Base-by-base conservation (phyloP, 2,888 invertebrate species). In the Archips crataeganus region DNA sequence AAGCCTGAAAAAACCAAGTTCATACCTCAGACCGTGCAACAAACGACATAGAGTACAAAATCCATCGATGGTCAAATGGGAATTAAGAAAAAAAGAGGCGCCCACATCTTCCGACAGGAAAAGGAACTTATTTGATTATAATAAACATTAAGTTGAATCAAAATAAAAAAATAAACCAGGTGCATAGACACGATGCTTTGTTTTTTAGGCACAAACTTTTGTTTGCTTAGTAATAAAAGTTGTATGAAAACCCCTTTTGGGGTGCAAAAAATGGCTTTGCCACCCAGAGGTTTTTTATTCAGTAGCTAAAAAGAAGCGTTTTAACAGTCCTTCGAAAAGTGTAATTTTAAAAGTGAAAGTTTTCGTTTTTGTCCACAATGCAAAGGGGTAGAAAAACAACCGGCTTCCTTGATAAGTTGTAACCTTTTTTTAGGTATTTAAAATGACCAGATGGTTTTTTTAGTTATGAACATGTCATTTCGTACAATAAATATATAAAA, bases 61-160 rank as follows among this genome's bases (percentile, higher is more conserved):
- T 66, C 0, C 3, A 34, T 10, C 49, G 70, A 23, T 32, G 49
- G 49, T 64, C 36, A 72, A 61, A 60, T 69, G 65, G 60, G 75
- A 79, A 81, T 82, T 79, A 76, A 70, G 75, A 82, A 88, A 91
- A 93, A 83, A 82, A 64, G 74, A 82, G 89, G 92, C 93, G 91
- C 92, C 93, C 85, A 82, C 87, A 85, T 89, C 90, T 93, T 93
- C 93, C 93, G 89, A 87, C 89, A 89, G 94, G 94, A 94, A 93
- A 88, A 90, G 89, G 91, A 92, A 92, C 93, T 89, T 92, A 93
- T 93, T 92, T 93, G 93, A 92, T 94, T 93, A 93, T 91, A 88
- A 91, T 89, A 92, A 91, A 93, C 90, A 91, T 91, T 86, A 85
- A 85, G 86, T 81, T 77, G 76, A 81, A 84, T 82, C 86, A 90